These are phyloP conservation scores for Mamestra brassicae DNA, from an alignment of 2,888 invertebrate genomes.

Conservation along the genomic window DNA sequence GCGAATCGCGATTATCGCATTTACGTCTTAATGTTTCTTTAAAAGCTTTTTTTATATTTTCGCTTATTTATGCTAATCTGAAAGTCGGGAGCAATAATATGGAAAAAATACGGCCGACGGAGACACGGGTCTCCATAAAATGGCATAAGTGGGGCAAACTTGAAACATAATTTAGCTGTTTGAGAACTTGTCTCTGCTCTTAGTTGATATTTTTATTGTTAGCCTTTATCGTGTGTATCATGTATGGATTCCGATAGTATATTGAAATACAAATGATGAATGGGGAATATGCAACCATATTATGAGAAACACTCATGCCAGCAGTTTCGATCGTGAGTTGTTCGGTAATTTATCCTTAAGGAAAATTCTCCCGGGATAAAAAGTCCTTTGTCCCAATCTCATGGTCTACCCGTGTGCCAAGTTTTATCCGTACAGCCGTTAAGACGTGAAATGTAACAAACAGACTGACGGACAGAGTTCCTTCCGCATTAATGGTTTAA, in stretches of 20 bases:
- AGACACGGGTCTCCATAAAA: constrained; percentile 79
- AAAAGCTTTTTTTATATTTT: constrained; percentile 80
- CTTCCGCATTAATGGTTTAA: too few species aligned
- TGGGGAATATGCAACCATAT: background rate
- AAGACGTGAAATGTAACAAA: background rate
- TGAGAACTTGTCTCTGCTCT: constrained; percentile 71
- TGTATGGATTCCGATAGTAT: constrained; percentile 13
- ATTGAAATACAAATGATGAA: constrained; percentile 21
- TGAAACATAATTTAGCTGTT: constrained; percentile 80
- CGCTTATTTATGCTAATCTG: constrained; percentile 79
- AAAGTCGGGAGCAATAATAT: constrained; percentile 80
- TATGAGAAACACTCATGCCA: background rate
- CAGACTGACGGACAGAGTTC: too few species aligned
- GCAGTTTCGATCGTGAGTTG: too few species aligned
- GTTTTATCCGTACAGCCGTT: background rate
- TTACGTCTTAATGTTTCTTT: constrained; percentile 76
- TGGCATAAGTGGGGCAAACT: constrained; percentile 79
- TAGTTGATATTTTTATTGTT: constrained; percentile 67
- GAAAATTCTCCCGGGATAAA: background rate
- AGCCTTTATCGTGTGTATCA: constrained; percentile 53
- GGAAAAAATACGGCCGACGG: constrained; percentile 75
- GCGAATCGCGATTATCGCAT: constrained; percentile 73
- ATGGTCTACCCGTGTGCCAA: background rate
- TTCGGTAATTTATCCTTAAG: background rate
- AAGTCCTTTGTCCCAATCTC: background rate